Conservation (phyloP, 2,888 invertebrate genomes). For the Agrotis ipsilon region DNA sequence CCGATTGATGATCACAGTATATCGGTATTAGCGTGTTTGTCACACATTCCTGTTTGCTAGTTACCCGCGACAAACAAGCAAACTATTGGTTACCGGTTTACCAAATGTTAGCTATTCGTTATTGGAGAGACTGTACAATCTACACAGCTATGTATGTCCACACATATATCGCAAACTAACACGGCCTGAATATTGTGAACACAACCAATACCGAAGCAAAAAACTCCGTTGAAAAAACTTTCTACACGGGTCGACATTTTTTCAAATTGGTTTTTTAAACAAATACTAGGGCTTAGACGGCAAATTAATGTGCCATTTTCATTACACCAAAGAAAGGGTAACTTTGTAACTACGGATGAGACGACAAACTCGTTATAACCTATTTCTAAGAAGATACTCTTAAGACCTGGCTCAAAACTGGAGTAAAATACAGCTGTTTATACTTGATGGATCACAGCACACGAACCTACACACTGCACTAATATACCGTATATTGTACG, state of each 20-base stretch:
- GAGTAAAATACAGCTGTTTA: slow-evolving; percentile 45
- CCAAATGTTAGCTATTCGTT: slow-evolving; percentile 35
- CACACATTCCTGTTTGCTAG: not conserved
- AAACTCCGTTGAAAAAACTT: not conserved
- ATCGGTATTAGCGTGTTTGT: not conserved
- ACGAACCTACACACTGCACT: slow-evolving; percentile 49
- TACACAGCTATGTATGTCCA: not conserved
- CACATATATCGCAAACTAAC: slow-evolving; percentile 10
- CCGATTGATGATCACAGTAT: not conserved
- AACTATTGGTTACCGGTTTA: slow-evolving; percentile 22
- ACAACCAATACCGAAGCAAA: not conserved
- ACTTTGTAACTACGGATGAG: slow-evolving; percentile 4
- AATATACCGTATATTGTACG: slow-evolving; percentile 50
- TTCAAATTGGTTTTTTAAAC: not conserved
- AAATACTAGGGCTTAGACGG: not conserved
- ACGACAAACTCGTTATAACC: slow-evolving; percentile 23
- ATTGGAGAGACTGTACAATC: slow-evolving; percentile 4
- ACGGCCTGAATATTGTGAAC: slow-evolving; percentile 1
- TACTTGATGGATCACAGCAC: slow-evolving; percentile 41
- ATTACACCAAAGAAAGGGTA: slow-evolving; percentile 6
- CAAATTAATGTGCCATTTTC: not conserved
- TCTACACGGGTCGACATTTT: not conserved
- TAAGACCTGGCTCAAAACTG: slow-evolving; percentile 45
- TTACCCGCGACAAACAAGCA: slow-evolving; percentile 10
- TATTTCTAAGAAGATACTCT: slow-evolving; percentile 26